Base-by-base conservation (phyloP, 2,113 vertebrate species). In the Tragelaphus scriptus region DNA sequence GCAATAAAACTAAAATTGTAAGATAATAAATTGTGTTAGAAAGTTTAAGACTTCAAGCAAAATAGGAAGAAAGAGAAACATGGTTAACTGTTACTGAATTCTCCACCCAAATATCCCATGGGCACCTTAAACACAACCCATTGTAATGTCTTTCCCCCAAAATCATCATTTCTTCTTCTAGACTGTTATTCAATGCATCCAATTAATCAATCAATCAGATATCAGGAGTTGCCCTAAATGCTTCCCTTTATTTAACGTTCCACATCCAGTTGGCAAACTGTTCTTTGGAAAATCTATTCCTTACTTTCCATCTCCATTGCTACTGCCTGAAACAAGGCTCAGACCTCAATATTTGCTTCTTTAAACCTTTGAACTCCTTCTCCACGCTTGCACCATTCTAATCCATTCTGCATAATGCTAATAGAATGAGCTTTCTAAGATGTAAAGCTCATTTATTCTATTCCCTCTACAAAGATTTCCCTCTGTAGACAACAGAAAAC, bases 21-120 rank as follows among this genome's bases (percentile, higher is more conserved):
- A 95, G 26, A 55, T 88, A 82, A 95, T 17, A 91, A 87, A 65
- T 36, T 53, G 4, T 59, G 12, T 85, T 65, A 80, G 23, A 94
- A 94, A 85, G 61, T 53, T 75, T 12, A 97, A 91, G 44, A 88
- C 30, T 89, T 93, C 75, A 61, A 68, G 56, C 30, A 95, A 77
- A 90, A 91, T 6, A 65, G 10, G 32, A 25, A 85, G 17, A 91
- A 91, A 91, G 63, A 92, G 82, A 85, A 95, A 93, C 77, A 47
- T 23, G 30, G 47, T 92, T 96, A 79, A n/a, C 19, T 90, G 56
- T 25, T 91, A 86, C 26, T 75, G 9, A 90, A 97, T 95, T 96
- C 51, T 87, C 85, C 7, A 97, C 16, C 61, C 30, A n/a, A 94
- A 65, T 49, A 90, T 82, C 13, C 51, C 88, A 92, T 23, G 17